Conservation (phyloP, 1,140 invertebrate genomes). For the Procambarus clarkii region DNA sequence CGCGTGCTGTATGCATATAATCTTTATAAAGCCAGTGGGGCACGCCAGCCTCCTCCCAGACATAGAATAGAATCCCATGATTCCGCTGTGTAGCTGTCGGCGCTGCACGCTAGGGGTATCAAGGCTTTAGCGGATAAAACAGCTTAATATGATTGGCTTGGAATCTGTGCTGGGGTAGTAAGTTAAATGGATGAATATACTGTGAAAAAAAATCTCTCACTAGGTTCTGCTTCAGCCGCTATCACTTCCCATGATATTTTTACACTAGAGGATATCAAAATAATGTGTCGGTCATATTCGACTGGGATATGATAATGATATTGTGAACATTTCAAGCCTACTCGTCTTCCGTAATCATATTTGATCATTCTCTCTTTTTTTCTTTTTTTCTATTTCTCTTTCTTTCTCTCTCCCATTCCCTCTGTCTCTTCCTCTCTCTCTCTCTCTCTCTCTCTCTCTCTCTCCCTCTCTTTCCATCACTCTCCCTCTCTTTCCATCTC, state of each 20-base stretch:
- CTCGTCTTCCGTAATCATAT: too few relatives aligned
- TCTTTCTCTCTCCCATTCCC: too few relatives aligned
- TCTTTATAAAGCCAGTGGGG: conserved; percentile 8
- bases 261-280: not conserved
- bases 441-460: too few relatives aligned
- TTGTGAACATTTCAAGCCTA: too few relatives aligned
- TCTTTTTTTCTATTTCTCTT: too few relatives aligned
- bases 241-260: not conserved
- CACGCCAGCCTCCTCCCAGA: conserved; percentile 2
- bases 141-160: conserved; percentile 20
- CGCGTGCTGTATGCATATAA: conserved; percentile 18
- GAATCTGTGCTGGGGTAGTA: conserved; percentile 19
- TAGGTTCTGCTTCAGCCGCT: not conserved
- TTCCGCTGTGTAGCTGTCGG: conserved; percentile 16
- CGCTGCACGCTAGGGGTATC: conserved; percentile 18
- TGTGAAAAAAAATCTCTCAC: not conserved
- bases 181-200: conserved; percentile 33
- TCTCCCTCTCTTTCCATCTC: not conserved
- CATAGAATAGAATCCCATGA: conserved; percentile 9
- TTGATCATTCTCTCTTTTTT: too few relatives aligned
- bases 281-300: not conserved
- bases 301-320: too few relatives aligned
- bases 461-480: too few relatives aligned
- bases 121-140: conserved; percentile 21
- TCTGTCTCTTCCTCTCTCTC: too few relatives aligned